Evolutionary conservation across 2,113 vertebrate species (phyloP), one percentile per base, ranked within the genome.

Genomic region (Myotis davidii): DNA sequence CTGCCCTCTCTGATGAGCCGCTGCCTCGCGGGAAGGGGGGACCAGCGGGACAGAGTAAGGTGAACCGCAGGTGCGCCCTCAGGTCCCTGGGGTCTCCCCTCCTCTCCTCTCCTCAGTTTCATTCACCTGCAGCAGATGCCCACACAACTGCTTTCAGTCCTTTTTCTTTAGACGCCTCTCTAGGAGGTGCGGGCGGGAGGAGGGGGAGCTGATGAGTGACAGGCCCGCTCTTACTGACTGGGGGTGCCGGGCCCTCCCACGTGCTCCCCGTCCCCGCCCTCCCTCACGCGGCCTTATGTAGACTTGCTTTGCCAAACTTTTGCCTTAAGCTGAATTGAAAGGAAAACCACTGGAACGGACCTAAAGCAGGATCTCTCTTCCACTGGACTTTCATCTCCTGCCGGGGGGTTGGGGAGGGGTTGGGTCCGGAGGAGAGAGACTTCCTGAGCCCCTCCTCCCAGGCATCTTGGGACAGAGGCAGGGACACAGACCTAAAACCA

Each of bases 241-340:
- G 21, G 84, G 34, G 94, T 0, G 54, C 29, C 14, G 2, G 27
- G 48, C 9, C 20, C 52, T 4, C 14, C 6, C 23, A 4, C 0
- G 84, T 54, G 1, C 78, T 79, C 52, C 89, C 73, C 88, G 32
- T 0, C 85, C 61, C 9, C 0, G 0, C 9, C 93, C 93, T 98
- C 98, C 98, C 97, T 99, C 99, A 98, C 97, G 99, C 98, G 99
- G 99, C 99, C 99, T 99, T 99, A 99, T 90, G 98, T 99, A 99
- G 98, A 99, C 98, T 99, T 98, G 98, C 98, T 98, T 99, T 98
- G 98, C 99, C 98, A 99, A 99, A 98, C 95, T 98, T 99, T 98
- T 98, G 99, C 99, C 99, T 99, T 99, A 99, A 99, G 85, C 98
- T 98, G 97, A 96, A 97, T 98, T 98, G 94, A 93, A 97, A 97